Base-by-base conservation (phyloP, 2,797 vertebrate genomes). In the Chrysocyon brachyurus region DNA sequence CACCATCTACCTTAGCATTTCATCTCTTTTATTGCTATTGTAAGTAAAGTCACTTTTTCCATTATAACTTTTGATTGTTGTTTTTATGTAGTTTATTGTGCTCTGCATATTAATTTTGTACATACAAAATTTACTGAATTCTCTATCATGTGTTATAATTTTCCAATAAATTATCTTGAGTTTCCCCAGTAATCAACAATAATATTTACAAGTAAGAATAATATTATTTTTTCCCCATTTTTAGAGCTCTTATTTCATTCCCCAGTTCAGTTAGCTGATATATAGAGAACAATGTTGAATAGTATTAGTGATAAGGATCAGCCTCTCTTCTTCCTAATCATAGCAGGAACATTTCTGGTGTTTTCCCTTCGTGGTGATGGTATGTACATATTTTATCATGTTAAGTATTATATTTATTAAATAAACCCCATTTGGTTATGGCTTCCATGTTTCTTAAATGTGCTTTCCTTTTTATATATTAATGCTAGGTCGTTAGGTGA, bases 401-500 rank as follows among this genome's bases (percentile, higher is more conserved):
- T 68, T 93, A 52, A 33, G 7, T 93, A 28, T 33, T 70, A 66
- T n/a, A 79, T 93, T 78, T 79, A 66, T 68, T 93, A 93, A 87
- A 77, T 33, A 93, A 86, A 87, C 15, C 22, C 52, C 8, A 46
- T 64, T 75, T 75, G 15, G 7, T 33, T 46, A 59, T 12, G n/a
- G 46, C 3, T 83, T 89, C 31, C 9, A 24, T 64, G 40, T 78
- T 87, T 31, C 54, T 70, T 68, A 33, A 59, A 16, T 64, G 33
- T 31, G 31, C 16, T 72, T 86, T 46, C 56, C 66, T 82, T 36
- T 90, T 16, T 81, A 40, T 56, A 57, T 86, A 63, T 82, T 75
- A 40, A 87, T 66, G 22, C 33, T 31, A 63, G 33, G 82, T 40
- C 63, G 15, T 73, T 64, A 72, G n/a, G 4, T 57, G 33, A 87